Evolutionary conservation across 2,888 invertebrate genomes (phyloP), one percentile per base, ranked within the genome.

Genomic region (Trileptium ribeirensis): DNA sequence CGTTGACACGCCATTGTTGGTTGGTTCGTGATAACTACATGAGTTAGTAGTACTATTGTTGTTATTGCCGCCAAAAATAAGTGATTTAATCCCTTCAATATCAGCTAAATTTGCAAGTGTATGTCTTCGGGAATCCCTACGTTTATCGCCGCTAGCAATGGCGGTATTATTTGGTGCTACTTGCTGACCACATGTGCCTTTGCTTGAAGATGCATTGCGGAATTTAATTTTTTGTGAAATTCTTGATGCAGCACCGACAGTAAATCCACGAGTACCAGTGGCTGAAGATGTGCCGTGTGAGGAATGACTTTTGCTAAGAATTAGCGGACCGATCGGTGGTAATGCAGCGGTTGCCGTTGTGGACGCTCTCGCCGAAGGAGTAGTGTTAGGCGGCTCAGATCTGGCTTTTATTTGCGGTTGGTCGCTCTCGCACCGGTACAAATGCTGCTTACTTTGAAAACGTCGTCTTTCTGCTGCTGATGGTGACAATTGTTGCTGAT

Each of bases 201-300:
- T 70, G 8, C 29, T n/a, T 8, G 79, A 70, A 39, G 67, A 1
- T 1, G 2, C 1, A 8, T 79, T 83, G n/a, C 86, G 81, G 81
- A 86, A 83, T 38, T 85, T 83, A 51, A 86, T 85, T 81, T 86
- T 86, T 79, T 86, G 84, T n/a, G 82, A 83, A 74, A 85, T 84
- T 78, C 85, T 51, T 1, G 80, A 82, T 24, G 64, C 24, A 36
- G 70, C 33, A 37, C 37, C 29, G 8, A 24, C 51, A 15, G 8
- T 24, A 24, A 51, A 51, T 15, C 51, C 24, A 15, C 38, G 3
- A 37, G 79, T 24, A 67, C 51, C 79, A 24, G 77, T 77, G 29
- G 77, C n/a, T 8, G 77, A 15, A 15, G 34, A 37, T n/a, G n/a
- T n/a, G n/a, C n/a, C n/a, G n/a, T n/a, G n/a, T n/a, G n/a, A n/a